Evolutionary conservation across 2,888 invertebrate genomes (phyloP), one percentile per base, ranked within the genome.

Genomic region (Morpho helenor): DNA sequence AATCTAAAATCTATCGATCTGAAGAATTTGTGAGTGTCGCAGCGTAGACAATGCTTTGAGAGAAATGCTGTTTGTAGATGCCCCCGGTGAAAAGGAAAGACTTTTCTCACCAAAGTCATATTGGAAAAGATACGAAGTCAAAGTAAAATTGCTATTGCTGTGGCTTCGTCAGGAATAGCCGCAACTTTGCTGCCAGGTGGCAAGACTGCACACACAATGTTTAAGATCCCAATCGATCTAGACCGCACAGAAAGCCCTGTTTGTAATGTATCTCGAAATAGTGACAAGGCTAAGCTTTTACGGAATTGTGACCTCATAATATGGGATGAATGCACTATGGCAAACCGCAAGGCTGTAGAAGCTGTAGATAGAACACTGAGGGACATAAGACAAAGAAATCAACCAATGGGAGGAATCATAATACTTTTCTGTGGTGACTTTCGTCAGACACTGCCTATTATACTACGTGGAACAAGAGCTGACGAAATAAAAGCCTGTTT

Each of bases 231-330:
- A 9, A 67, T 72, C 47, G 69, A 75, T 57, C 61, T 75, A 55
- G 68, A 71, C 54, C 57, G 51, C 42, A 65, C 44, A 48, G 69
- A 76, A 66, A 54, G 42, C 59, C 69, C 72, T 49, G 66, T 63
- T 39, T 75, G 73, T 59, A 71, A 70, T 56, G 70, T 76, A 66
- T 59, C 71, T 51, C 71, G 69, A 68, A 65, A 66, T 53, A 72
- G 72, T 22, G 69, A 31, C 60, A 71, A 70, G 68, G 74, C 67
- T 49, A 69, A 69, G 48, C 66, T 77, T 52, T 63, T 75, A 49
- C 64, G 59, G 49, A 53, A 63, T 58, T 69, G 69, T 49, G 66
- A 65, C 65, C 59, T 76, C 39, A 73, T 76, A 22, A 57, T 77
- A 53, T 66, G 60, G 59, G 58, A 64, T 55, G 62, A 64, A 31